phyloP scores from a whole-genome alignment of 2,797 vertebrate species.

The Arrhamphus sclerolepis region DNA sequence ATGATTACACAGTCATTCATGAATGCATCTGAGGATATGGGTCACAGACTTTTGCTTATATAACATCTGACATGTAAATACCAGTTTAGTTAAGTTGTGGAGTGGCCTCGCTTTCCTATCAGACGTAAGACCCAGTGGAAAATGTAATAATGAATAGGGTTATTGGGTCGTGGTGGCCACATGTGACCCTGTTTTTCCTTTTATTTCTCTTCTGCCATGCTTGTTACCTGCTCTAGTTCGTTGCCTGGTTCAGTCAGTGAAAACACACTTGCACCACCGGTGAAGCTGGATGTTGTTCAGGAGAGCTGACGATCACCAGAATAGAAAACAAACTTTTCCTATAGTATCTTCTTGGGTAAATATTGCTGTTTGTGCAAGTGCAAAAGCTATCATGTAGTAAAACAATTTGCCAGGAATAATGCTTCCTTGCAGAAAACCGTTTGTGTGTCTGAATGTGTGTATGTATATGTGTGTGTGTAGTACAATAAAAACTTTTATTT shows the following conservation, averaged over 20 bases:
- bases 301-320: no score
- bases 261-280: not conserved
- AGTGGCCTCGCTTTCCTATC: not conserved
- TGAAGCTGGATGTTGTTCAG: no score
- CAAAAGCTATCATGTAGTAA: no score
- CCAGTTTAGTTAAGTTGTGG: slow-evolving; percentile 11
- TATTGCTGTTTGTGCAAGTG: no score
- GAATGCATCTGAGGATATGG: slow-evolving; percentile 30
- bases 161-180: slow-evolving; percentile 33
- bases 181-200: slow-evolving; percentile 21
- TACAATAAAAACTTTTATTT: no score
- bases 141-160: slow-evolving; percentile 53
- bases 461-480: no score
- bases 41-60: slow-evolving; percentile 48
- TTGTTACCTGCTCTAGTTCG: slow-evolving; percentile 15
- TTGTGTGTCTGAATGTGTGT: no score
- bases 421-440: no score
- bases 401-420: no score
- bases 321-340: no score
- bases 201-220: slow-evolving; percentile 15
- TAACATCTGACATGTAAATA: slow-evolving; percentile 34
- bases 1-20: slow-evolving; percentile 10
- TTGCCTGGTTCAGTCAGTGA: slow-evolving; percentile 18
- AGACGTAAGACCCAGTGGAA: slow-evolving; percentile 23
- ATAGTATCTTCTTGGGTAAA: no score